A percentile compares a stretch with the other conserved stretches of the same genome.
Evolutionary conservation across 2,888 invertebrate species (phyloP).

Genomic region (Zaprionus bogoriensis): DNA sequence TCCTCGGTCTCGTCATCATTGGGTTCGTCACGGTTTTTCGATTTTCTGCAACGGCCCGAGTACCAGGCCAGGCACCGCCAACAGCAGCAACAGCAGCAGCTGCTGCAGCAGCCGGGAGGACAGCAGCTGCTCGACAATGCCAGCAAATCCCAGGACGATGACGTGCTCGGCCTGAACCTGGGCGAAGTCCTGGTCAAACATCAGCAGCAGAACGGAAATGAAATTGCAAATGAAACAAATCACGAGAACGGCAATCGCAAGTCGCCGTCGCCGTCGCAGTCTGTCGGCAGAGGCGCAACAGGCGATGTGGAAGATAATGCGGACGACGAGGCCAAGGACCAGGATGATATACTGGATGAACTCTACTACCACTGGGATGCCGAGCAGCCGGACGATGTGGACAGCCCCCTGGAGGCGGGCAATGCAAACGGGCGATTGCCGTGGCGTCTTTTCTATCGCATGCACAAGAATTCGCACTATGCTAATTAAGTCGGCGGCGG

Average conservation of each 20-base stretch:
- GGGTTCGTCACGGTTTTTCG: slow-evolving; percentile 53
- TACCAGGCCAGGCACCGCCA: slow-evolving; percentile 17
- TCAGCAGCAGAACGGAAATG: slow-evolving; percentile 62
- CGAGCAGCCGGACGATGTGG: slow-evolving; percentile 35
- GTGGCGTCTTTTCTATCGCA: slow-evolving; percentile 79
- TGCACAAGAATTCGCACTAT: slow-evolving; percentile 78
- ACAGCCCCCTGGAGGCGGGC: slow-evolving; percentile 17
- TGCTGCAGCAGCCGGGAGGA: slow-evolving; percentile 13
- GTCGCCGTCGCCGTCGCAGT: slow-evolving; percentile 17
- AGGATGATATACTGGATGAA: slow-evolving; percentile 30
- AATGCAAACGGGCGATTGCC: slow-evolving; percentile 67
- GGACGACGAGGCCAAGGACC: slow-evolving; percentile 7
- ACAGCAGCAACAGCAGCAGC: slow-evolving; percentile 15
- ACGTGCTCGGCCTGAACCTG: slow-evolving; percentile 25
- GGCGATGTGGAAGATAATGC: slow-evolving; percentile 30
- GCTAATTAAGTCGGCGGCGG: slow-evolving; percentile 59
- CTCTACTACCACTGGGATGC: slow-evolving; percentile 46
- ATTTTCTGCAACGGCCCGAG: slow-evolving; percentile 57
- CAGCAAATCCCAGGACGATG: slow-evolving; percentile 64
- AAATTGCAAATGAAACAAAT: slow-evolving; percentile 70
- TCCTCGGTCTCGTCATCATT: slow-evolving; percentile 21
- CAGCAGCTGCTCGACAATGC: slow-evolving; percentile 52
- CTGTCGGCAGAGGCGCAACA: slow-evolving; percentile 37
- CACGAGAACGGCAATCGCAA: slow-evolving; percentile 55
- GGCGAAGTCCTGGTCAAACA: slow-evolving; percentile 40